Conservation (phyloP, 2,888 invertebrate species). For the Hypolimnas misippus region DNA sequence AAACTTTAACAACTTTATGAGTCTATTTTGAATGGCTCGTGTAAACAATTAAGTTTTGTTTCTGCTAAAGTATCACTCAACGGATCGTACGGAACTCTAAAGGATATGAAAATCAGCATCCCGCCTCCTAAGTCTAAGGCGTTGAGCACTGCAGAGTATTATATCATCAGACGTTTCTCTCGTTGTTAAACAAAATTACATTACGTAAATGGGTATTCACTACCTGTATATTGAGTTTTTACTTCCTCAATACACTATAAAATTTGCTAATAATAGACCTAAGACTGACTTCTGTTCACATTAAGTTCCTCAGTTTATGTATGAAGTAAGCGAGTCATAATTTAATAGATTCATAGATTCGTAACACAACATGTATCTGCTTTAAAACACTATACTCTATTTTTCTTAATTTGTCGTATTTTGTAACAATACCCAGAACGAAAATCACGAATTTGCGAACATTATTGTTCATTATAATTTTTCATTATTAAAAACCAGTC, state of each 20-base stretch:
- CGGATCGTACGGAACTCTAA: slow-evolving; percentile 17
- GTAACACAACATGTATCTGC: too few species aligned
- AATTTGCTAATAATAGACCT: slow-evolving; percentile 26
- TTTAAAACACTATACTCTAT: too few species aligned
- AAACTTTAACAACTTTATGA: too few species aligned
- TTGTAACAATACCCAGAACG: too few species aligned
- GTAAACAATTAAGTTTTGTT: background rate
- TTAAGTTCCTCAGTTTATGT: slow-evolving; percentile 14
- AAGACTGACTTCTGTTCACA: slow-evolving; percentile 15
- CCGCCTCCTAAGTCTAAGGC: slow-evolving; percentile 24
- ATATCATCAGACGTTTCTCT: slow-evolving; percentile 77
- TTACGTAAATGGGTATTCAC: slow-evolving; percentile 68
- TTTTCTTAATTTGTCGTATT: too few species aligned
- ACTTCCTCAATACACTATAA: slow-evolving; percentile 58
- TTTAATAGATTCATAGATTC: slow-evolving; percentile 14
- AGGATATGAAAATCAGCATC: slow-evolving; percentile 31
- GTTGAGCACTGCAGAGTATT: slow-evolving; percentile 54
- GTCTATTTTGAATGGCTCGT: too few species aligned
- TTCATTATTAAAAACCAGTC: too few species aligned
- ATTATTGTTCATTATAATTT: too few species aligned
- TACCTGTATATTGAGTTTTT: slow-evolving; percentile 54
- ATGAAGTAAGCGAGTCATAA: slow-evolving; percentile 3
- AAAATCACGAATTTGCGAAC: too few species aligned
- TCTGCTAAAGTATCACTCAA: background rate
- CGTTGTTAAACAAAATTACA: slow-evolving; percentile 76